Percentiles rank a stretch among this genome's conserved stretches.
Evolutionary conservation across 2,888 invertebrate genomes (phyloP).

Genomic region (Andrena camellia): DNA sequence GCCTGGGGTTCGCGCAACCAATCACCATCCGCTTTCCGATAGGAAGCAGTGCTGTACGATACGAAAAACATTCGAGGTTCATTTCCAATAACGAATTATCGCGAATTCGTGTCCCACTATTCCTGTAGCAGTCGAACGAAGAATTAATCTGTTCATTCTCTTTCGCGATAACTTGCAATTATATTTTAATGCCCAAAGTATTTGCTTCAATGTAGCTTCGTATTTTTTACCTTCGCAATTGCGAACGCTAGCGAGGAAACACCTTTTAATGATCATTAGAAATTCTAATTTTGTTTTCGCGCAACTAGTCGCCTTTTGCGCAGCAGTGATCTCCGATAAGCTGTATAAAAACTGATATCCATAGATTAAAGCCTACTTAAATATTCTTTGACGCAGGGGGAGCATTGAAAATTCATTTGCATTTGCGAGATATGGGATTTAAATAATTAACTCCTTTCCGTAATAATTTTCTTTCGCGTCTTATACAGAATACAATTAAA

Average conservation of each 20-base stretch:
- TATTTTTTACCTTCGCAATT: not conserved
- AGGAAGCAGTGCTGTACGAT: slow-evolving; percentile 68
- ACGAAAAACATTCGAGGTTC: slow-evolving; percentile 39
- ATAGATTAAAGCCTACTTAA: not conserved
- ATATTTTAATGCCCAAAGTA: too few species aligned
- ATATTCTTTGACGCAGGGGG: not conserved
- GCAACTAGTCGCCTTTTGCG: not conserved
- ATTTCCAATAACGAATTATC: slow-evolving; percentile 14
- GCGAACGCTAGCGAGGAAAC: not conserved
- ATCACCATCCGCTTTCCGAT: slow-evolving; percentile 70
- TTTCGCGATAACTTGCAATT: too few species aligned
- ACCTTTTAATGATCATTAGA: slow-evolving; percentile 13
- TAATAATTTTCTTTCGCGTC: too few species aligned
- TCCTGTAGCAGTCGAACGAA: too few species aligned
- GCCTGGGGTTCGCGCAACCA: slow-evolving; percentile 66
- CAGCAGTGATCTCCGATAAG: not conserved
- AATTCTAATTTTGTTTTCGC: slow-evolving; percentile 47
- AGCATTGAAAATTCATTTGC: not conserved
- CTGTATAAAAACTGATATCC: too few species aligned
- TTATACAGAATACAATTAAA: too few species aligned
- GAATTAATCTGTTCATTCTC: too few species aligned
- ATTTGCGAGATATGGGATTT: too few species aligned
- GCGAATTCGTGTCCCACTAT: not conserved
- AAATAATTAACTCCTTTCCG: too few species aligned
- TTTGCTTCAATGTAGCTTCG: not conserved